A percentile compares a stretch with the other conserved stretches of the same genome.
Evolutionary conservation across 1,140 invertebrate genomes (phyloP).

Genomic region (Drosophila tropicalis): DNA sequence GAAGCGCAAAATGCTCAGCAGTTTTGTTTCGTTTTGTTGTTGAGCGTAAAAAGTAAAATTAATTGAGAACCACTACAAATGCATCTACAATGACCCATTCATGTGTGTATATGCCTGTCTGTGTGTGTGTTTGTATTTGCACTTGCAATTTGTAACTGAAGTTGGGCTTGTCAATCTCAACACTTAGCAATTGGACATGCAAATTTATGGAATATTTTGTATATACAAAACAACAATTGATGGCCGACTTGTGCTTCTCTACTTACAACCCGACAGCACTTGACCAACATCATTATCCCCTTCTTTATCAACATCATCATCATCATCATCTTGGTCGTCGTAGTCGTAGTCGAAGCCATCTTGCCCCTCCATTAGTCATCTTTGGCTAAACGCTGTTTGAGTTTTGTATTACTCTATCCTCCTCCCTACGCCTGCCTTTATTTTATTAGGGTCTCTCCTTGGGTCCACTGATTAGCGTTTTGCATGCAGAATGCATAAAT

Average conservation of each 20-base stretch:
- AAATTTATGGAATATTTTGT: slow-evolving; percentile 47
- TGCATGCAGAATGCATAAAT: slow-evolving; percentile 79
- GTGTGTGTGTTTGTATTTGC: background rate
- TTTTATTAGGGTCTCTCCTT: slow-evolving; percentile 52
- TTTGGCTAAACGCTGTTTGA: slow-evolving; percentile 75
- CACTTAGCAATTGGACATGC: slow-evolving; percentile 45
- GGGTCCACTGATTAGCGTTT: slow-evolving; percentile 75
- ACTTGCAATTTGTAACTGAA: slow-evolving; percentile 9
- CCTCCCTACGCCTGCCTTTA: slow-evolving; percentile 20
- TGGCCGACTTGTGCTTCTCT: slow-evolving; percentile 18
- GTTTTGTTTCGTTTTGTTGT: slow-evolving; percentile 16
- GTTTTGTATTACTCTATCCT: slow-evolving; percentile 55
- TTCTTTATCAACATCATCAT: background rate
- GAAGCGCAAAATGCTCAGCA: slow-evolving; percentile 48
- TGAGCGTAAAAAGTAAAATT: slow-evolving; percentile 52
- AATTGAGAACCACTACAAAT: slow-evolving; percentile 50
- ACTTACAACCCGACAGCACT: slow-evolving; percentile 52
- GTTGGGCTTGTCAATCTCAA: slow-evolving; percentile 52
- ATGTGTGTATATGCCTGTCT: background rate
- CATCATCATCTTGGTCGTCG: background rate
- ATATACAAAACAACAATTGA: slow-evolving; percentile 15
- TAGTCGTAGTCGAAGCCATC: background rate
- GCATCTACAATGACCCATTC: background rate
- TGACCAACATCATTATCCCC: slow-evolving; percentile 37
- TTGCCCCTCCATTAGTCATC: slow-evolving; percentile 71